These are phyloP conservation scores for Nannoperca obscura DNA, from an alignment of 2,797 vertebrate genomes.

Conservation along the genomic window DNA sequence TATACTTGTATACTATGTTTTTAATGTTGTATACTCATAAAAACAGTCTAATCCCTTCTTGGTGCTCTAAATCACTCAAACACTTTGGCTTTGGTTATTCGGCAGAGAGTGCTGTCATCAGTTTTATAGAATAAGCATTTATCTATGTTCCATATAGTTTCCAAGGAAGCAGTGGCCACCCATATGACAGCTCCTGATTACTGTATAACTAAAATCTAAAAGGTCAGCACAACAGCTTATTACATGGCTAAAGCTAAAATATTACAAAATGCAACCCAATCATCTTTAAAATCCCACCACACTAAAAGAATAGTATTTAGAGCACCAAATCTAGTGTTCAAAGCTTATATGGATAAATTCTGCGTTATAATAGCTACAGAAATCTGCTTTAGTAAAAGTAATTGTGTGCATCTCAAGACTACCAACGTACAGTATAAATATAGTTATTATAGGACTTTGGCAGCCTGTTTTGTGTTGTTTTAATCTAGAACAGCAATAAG, in stretches of 20 bases:
- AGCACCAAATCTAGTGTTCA: constrained; percentile 5
- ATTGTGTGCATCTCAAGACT: not conserved
- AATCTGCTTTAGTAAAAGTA: not conserved
- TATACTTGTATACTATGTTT: not conserved
- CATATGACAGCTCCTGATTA: constrained; percentile 3
- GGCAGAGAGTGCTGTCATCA: not conserved
- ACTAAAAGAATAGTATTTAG: not conserved
- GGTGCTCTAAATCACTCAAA: constrained; percentile 4
- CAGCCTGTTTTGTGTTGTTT: not conserved
- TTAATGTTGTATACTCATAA: not conserved
- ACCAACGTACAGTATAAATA: not conserved
- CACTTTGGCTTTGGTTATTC: not conserved
- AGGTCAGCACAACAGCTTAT: constrained; percentile 7
- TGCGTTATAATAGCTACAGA: not conserved
- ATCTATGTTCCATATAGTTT: not conserved
- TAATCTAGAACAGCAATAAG: not conserved
- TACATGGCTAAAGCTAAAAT: constrained; percentile 19
- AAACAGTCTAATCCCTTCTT: not conserved
- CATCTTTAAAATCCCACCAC: constrained; percentile 3
- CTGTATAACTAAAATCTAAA: constrained; percentile 17
- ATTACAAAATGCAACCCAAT: constrained; percentile 9
- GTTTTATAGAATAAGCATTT: constrained; percentile 9
- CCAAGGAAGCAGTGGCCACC: constrained; percentile 6
- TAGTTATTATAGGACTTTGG: not conserved
- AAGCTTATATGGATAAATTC: not conserved